Conservation (phyloP, 2,797 vertebrate species). For the Lerista edwardsae region DNA sequence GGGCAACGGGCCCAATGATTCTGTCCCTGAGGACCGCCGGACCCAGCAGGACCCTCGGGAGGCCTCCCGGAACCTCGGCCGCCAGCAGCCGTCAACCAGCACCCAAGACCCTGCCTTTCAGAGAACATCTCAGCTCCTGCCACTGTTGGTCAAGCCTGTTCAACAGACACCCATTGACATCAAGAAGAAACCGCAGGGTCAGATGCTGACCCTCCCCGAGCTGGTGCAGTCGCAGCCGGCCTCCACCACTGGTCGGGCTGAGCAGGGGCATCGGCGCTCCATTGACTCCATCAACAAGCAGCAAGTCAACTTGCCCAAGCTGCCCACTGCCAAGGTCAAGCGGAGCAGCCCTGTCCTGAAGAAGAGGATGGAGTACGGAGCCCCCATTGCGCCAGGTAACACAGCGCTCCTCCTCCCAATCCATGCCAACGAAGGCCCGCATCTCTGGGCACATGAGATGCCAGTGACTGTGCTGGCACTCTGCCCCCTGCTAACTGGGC, state of each 20-base stretch:
- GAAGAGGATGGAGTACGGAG: rapidly evolving
- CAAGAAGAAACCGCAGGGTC: not conserved
- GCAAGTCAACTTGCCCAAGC: not conserved
- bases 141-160: not conserved
- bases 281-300: rapidly evolving
- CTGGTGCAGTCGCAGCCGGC: rapidly evolving
- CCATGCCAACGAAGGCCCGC: too few relatives aligned
- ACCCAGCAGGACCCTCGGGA: not conserved
- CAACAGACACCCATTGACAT: rapidly evolving
- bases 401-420: too few relatives aligned
- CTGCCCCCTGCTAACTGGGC: too few relatives aligned
- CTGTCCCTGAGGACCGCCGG: rapidly evolving
- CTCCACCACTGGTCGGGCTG: rapidly evolving
- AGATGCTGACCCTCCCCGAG: not conserved
- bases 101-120: not conserved
- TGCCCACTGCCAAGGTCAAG: rapidly evolving
- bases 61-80: not conserved
- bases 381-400: not conserved
- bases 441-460: too few relatives aligned
- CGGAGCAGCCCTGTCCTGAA: rapidly evolving
- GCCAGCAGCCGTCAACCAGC: not conserved
- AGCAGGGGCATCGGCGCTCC: rapidly evolving
- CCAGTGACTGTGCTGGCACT: not conserved
- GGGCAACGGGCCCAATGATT: not conserved
- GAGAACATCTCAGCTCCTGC: not conserved